Evolutionary conservation across 2,797 vertebrate species (phyloP), one percentile per base, ranked within the genome.

Genomic region (Knipowitschia caucasica): DNA sequence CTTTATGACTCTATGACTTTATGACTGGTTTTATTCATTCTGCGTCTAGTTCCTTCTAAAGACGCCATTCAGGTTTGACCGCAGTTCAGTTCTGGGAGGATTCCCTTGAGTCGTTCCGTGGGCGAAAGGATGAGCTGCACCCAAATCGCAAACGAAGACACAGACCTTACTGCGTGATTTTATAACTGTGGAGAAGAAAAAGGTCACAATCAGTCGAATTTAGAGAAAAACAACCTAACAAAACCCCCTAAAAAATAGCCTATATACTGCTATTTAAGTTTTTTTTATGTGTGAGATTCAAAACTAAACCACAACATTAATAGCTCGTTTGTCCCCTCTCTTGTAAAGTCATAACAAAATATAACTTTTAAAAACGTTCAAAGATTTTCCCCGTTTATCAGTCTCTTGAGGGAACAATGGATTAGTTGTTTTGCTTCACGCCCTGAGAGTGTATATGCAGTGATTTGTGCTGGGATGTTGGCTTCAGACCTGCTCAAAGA

Each of bases 1-100:
- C n/a, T n/a, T n/a, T n/a, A n/a, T n/a, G n/a, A n/a, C n/a, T n/a
- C n/a, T n/a, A n/a, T n/a, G n/a, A n/a, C n/a, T n/a, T n/a, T n/a
- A n/a, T n/a, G n/a, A n/a, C n/a, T n/a, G n/a, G n/a, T n/a, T n/a
- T n/a, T n/a, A n/a, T n/a, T n/a, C n/a, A n/a, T n/a, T 61, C 56
- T 58, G 26, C 62, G 73, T 73, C 68, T 64, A 69, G 38, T 62
- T 75, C 67, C 63, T 69, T 34, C 4, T 65, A n/a, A 61, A 69
- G 62, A 61, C 11, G 36, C 31, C 52, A 73, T 77, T 82, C 79
- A 71, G 67, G 76, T 82, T 81, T 62, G 62, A 72, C 72, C 34
- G 42, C 60, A 53, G 20, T 44, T 60, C 26, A 54, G 10, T 35
- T 61, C 42, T 51, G 74, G 31, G 62, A 58, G 56, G 43, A 64